These are phyloP conservation scores for Aspidiotus rigidus DNA, from an alignment of 2,888 invertebrate species.

Conservation along the genomic window DNA sequence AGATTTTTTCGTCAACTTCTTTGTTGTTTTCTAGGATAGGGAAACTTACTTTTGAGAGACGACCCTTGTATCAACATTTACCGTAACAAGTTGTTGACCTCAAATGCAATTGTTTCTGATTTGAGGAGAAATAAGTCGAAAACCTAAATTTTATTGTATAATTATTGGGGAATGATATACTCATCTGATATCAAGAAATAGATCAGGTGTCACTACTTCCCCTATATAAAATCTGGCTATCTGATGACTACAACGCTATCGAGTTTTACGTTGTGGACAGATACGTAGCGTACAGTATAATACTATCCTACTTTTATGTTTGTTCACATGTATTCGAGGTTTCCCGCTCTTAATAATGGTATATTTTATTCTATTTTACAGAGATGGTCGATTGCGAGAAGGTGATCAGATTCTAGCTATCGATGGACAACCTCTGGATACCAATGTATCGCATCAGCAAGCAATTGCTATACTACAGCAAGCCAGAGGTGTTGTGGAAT, in stretches of 20 bases:
- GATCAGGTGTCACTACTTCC: conserved; percentile 27
- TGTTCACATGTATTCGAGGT: neutral
- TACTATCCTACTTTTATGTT: no score
- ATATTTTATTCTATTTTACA: conserved; percentile 42
- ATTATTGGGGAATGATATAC: conserved; percentile 1
- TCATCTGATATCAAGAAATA: conserved; percentile 21
- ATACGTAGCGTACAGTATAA: conserved; percentile 21
- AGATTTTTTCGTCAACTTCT: no score
- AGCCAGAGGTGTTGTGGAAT: conserved; percentile 60
- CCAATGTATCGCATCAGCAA: conserved; percentile 76
- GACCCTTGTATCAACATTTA: no score
- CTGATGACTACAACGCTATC: conserved; percentile 22
- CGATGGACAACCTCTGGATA: conserved; percentile 66
- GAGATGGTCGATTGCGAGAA: conserved; percentile 60
- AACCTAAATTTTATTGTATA: no score
- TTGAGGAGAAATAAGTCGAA: no score
- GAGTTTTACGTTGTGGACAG: conserved; percentile 19
- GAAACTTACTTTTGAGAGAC: no score
- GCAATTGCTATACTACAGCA: conserved; percentile 65
- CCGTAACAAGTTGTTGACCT: no score
- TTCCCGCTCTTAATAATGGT: neutral
- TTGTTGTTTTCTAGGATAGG: no score
- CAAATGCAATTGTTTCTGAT: no score
- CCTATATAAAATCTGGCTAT: conserved; percentile 18
- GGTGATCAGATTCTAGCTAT: conserved; percentile 77